A percentile compares a stretch with the other conserved stretches of the same genome.
phyloP scores from a whole-genome alignment of 2,113 vertebrate species.

The Rhadina sibilatrix region DNA sequence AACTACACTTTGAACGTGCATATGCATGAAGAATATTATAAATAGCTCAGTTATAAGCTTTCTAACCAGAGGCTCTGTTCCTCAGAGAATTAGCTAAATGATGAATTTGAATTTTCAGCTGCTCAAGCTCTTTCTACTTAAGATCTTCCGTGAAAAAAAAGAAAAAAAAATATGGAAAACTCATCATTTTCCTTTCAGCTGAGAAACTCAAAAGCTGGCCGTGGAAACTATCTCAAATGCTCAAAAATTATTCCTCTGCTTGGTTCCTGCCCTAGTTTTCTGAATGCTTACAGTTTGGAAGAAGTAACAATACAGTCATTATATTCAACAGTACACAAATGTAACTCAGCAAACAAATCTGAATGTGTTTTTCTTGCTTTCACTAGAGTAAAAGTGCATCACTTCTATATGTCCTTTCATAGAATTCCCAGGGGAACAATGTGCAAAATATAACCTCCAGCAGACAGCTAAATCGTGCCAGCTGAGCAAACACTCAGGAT shows the following conservation, averaged over 20 bases:
- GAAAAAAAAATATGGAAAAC: background rate
- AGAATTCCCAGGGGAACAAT: background rate
- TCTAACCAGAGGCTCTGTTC: background rate
- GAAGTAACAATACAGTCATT: background rate
- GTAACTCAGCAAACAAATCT: background rate
- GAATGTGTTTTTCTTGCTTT: background rate
- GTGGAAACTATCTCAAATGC: background rate
- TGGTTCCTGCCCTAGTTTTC: background rate
- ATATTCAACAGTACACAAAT: background rate
- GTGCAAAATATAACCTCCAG: background rate
- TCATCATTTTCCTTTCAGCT: background rate
- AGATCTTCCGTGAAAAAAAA: background rate
- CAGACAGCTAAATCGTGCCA: rapidly evolving
- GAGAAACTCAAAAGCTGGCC: background rate
- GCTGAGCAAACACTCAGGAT: background rate
- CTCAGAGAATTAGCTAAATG: background rate
- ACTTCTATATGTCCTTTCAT: background rate
- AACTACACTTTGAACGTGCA: background rate
- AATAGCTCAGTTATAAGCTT: background rate
- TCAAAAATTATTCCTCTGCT: background rate
- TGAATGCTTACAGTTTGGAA: background rate
- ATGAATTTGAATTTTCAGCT: background rate
- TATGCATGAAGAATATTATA: background rate
- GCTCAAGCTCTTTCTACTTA: background rate
- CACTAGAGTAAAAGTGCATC: background rate